Conservation (phyloP, 2,888 invertebrate species). For the Caenorhabditis sp. region DNA sequence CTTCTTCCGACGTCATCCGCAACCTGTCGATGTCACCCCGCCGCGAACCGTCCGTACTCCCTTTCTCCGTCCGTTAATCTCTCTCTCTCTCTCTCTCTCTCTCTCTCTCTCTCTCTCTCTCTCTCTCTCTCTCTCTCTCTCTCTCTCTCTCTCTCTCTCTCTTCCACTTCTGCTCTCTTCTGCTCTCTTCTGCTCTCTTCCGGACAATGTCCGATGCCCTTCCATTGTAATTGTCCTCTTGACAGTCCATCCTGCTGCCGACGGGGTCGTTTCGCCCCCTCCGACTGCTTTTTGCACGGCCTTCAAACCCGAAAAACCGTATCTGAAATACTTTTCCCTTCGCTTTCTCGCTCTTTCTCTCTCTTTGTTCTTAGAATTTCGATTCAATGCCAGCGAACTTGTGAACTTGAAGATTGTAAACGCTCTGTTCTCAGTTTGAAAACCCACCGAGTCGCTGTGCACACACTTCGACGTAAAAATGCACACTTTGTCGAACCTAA, state of each 20-base stretch:
- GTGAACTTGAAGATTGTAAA: not conserved
- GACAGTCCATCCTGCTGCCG: not conserved
- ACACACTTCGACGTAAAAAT: not conserved
- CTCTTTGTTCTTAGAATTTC: slow-evolving; percentile 6
- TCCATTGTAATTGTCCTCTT: not conserved
- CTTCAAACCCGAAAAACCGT: slow-evolving; percentile 46
- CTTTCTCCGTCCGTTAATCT: not conserved
- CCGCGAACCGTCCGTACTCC: not conserved
- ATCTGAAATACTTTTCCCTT: slow-evolving; percentile 31
- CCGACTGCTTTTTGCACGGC: slow-evolving; percentile 17
- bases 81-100: slow-evolving; percentile 7
- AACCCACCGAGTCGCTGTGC: not conserved
- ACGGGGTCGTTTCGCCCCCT: not conserved
- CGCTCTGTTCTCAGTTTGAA: no score
- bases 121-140: not conserved
- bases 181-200: slow-evolving; percentile 18
- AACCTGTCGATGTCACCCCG: slow-evolving; percentile 24
- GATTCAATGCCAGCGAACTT: not conserved
- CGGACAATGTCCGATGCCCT: not conserved
- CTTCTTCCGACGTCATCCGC: slow-evolving; percentile 38
- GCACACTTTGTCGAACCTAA: not conserved
- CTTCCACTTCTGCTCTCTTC: not conserved
- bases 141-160: slow-evolving; percentile 7
- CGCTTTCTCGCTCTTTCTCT: not conserved
- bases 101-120: not conserved